Base-by-base conservation (phyloP, 2,888 invertebrate species). In the Sthenelais limicola region DNA sequence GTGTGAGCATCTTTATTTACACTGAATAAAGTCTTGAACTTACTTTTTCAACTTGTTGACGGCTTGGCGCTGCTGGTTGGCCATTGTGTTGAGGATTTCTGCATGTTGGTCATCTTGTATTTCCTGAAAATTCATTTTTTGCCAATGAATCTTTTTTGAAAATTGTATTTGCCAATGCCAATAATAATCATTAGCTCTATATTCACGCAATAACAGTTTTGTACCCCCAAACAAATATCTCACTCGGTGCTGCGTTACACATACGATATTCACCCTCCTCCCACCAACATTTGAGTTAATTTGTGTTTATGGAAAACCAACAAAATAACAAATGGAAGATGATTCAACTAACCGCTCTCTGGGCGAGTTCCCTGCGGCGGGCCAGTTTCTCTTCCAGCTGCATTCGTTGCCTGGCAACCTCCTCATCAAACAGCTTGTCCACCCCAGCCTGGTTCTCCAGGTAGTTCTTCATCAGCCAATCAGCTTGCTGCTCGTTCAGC, bases 321-420 rank as follows among this genome's bases (percentile, higher is more conserved):
- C 12, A 43, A 43, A 43, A 12, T n/a, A 12, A 43, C 47, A 43
- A 43, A 15, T 9, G 21, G 9, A 32, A 15, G 32, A 33, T 21
- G n/a, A n/a, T 24, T 38, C 12, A 48, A 80, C 84, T 79, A 75
- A 85, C 85, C 75, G 80, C 80, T 54, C 79, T 76, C 54, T 79
- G 77, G 21, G 84, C 85, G n/a, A 86, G 79, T n/a, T 82, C 82
- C 72, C 82, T 80, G 52, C 87, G 73, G 47, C 80, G 74, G 0
- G 83, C 83, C 15, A 86, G 75, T 72, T 86, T 86, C 76, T 87
- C 87, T 72, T 86, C 85, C 58, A 87, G 80, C 1, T 76, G 75
- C 81, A 85, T 82, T 30, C 85, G 79, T 77, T 86, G 86, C 35
- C 81, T 74, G 3, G 85, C 83, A 49, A 86, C 84, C 69, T 86